A percentile compares a stretch with the other conserved stretches of the same genome.
Evolutionary conservation across 1,140 invertebrate genomes (phyloP).

Genomic region (Drosophila subobscura): DNA sequence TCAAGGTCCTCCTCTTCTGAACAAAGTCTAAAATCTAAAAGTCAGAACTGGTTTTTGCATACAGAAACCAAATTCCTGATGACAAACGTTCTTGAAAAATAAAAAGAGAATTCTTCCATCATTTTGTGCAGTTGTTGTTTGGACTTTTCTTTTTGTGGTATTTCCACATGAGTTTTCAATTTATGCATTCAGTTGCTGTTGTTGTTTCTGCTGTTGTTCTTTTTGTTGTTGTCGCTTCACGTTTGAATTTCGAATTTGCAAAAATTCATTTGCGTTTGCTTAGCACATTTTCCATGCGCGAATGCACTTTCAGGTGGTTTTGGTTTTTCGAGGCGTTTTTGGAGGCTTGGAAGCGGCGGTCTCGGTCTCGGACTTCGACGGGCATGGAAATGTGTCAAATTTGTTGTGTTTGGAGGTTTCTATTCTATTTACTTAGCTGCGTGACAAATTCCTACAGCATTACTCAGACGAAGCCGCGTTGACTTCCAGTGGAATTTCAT

Average conservation of each 20-base stretch:
- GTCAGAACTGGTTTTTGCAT: constrained; percentile 51
- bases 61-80: constrained; percentile 42
- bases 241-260: constrained; percentile 72
- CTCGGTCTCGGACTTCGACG: too few relatives aligned
- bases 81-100: constrained; percentile 32
- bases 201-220: constrained; percentile 36
- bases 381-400: constrained; percentile 59
- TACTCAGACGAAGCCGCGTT: constrained; percentile 55
- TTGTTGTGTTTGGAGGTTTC: constrained; percentile 43
- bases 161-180: constrained; percentile 50
- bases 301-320: constrained; percentile 53
- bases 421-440: constrained; percentile 37
- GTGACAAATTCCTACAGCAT: constrained; percentile 57
- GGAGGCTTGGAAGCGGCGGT: constrained; percentile 6
- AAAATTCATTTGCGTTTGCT: constrained; percentile 73
- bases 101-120: constrained; percentile 45
- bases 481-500: constrained; percentile 26
- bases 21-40: constrained; percentile 26
- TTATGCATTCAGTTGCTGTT: constrained; percentile 33
- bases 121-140: constrained; percentile 10
- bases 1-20: constrained; percentile 25
- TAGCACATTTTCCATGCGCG: constrained; percentile 72
- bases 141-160: constrained; percentile 28
- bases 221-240: constrained; percentile 55
- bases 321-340: constrained; percentile 33